These are phyloP conservation scores for Trichopoda pennipes DNA, from an alignment of 2,888 invertebrate genomes.

Conservation along the genomic window DNA sequence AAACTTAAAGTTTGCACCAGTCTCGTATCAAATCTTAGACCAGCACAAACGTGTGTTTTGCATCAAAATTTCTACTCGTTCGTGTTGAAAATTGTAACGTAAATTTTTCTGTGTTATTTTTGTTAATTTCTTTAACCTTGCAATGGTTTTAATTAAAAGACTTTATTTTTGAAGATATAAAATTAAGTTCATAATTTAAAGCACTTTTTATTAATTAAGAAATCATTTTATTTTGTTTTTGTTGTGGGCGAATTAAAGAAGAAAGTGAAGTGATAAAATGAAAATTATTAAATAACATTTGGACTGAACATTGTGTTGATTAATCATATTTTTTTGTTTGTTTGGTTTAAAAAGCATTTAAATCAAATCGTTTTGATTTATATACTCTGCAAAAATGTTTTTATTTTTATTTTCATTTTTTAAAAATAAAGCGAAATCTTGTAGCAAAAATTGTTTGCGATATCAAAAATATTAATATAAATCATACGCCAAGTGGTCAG, in stretches of 20 bases:
- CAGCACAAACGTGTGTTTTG: conserved; percentile 50
- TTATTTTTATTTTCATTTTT: too few relatives aligned
- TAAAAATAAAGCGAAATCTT: too few relatives aligned
- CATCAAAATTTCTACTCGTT: conserved; percentile 8
- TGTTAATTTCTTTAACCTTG: conserved; percentile 50
- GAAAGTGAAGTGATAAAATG: neutral
- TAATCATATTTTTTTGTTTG: too few relatives aligned
- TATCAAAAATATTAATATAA: too few relatives aligned
- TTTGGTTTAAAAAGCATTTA: too few relatives aligned
- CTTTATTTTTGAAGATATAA: neutral
- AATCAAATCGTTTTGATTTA: too few relatives aligned
- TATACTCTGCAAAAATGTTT: too few relatives aligned
- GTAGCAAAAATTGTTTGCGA: too few relatives aligned
- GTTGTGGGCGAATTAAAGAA: conserved; percentile 16
- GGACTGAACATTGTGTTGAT: too few relatives aligned
- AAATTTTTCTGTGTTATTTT: conserved; percentile 7
- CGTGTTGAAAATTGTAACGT: conserved; percentile 20
- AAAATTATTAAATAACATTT: neutral
- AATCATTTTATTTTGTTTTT: conserved; percentile 32
- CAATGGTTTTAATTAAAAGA: conserved; percentile 35
- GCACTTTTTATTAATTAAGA: neutral
- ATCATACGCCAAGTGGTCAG: too few relatives aligned
- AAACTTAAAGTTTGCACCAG: conserved; percentile 42
- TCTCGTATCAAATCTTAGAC: conserved; percentile 55
- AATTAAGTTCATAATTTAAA: neutral